Base-by-base conservation (phyloP, 2,113 vertebrate species). In the Coregonus clupeaformis region DNA sequence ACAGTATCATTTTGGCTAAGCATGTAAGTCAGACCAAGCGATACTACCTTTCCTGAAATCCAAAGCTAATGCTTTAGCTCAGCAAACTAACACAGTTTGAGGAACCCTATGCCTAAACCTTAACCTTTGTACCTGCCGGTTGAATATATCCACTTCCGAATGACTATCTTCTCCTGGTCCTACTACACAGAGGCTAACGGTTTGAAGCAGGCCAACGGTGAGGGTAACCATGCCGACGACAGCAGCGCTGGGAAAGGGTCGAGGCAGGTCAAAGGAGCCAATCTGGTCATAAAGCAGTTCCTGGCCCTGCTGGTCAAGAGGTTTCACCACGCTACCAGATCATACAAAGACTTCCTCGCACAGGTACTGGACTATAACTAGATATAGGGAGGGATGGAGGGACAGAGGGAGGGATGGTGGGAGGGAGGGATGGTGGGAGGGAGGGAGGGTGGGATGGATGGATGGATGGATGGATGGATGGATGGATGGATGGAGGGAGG, bases 271-370 rank as follows among this genome's bases (percentile, higher is more conserved):
- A 94, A 94, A 62, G 96, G 97, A 1, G 32, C 67, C 0, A 60
- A 69, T 24, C 95, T 98, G 47, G 32, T 93, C 20, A 14, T 82
- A 25, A 97, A 97, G 82, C 97, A 99, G 64, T 91, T 96, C 75
- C 91, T 94, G 32, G 98, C 96, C 0, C 91, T 98, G 84, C 88
- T 99, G 14, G 90, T 96, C 75, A 99, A 99, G 90, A 90, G 97
- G 24, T 94, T 97, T 71, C 92, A 96, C 52, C 97, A 94, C 0
- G 75, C 95, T 0, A 87, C 81, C 7, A 93, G 97, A 70, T 98
- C 97, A 89, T 81, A 82, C 72, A 97, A 96, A 80, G 98, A 98
- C 87, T 98, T 99, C 87, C 76, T 99, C 68, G 96, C 97, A 1
- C 98, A 99, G 96, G 97, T 98, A 91, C 0, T 0, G 1, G 36